Evolutionary conservation across 2,888 invertebrate species (phyloP), one percentile per base, ranked within the genome.

Genomic region (Prosopocoilus inquinatus): DNA sequence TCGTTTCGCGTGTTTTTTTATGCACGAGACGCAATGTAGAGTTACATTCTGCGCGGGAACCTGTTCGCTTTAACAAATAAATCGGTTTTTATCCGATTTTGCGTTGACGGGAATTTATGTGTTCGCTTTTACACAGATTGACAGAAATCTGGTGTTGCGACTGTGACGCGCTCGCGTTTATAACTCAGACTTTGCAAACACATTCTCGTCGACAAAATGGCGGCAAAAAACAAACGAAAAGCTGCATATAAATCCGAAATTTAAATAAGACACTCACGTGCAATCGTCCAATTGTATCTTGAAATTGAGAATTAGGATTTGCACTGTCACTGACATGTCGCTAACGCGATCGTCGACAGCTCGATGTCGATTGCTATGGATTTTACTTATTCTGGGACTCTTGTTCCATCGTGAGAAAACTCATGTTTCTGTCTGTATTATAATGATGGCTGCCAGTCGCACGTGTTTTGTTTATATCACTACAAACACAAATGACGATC

Each of bases 61-160:
- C 57, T 59, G 61, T 58, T 63, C 66, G 63, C 61, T 64, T 66
- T 67, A 67, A 70, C 68, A 69, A 73, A 75, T 75, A 75, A 75
- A 74, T 75, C 70, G 74, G 64, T 75, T 75, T 75, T 75, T 75
- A 73, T 75, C 72, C 67, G 74, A 70, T 70, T 70, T 67, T 49
- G 64, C 65, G 57, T 61, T 67, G 75, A 75, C 75, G 67, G 63
- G 61, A 70, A 75, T 75, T 75, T 75, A 75, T 75, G 72, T 66
- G 66, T 66, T 64, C 58, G 61, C 60, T 64, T 59, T 57, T 53
- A 57, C 57, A 59, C 57, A 70, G 73, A 75, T 75, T 74, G 75
- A 75, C 75, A 71, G 73, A 74, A 74, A 74, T 72, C 71, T 69
- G 68, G 70, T 66, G 69, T 65, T 66, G 60, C 67, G 67, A 67